These are phyloP conservation scores for Pseudoatta argentina DNA, from an alignment of 1,140 invertebrate genomes.

Conservation along the genomic window DNA sequence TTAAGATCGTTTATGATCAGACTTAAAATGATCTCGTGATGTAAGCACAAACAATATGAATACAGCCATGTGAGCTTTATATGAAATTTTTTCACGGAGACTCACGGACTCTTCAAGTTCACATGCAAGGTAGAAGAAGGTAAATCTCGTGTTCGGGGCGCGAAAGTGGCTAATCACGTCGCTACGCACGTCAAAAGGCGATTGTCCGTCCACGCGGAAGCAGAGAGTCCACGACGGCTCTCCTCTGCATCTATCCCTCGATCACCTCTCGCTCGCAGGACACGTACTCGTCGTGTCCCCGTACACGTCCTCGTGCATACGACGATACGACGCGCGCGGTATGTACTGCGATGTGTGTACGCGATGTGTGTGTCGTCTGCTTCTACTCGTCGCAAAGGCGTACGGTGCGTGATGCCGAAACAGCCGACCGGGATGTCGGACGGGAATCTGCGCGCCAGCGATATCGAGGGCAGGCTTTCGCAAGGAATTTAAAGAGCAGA, in stretches of 20 bases:
- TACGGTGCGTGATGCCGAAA: slow-evolving; percentile 69
- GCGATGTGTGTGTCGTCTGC: slow-evolving; percentile 12
- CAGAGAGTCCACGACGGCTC: slow-evolving; percentile 64
- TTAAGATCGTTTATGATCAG: background rate
- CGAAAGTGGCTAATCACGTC: slow-evolving; percentile 25
- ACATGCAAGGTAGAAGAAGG: background rate
- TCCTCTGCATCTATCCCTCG: slow-evolving; percentile 77
- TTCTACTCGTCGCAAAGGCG: background rate
- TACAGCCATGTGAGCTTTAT: background rate
- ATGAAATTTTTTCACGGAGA: background rate
- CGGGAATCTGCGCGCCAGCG: slow-evolving; percentile 60
- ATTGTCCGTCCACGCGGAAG: slow-evolving; percentile 78
- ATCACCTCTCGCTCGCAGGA: slow-evolving; percentile 76
- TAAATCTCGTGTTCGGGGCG: slow-evolving; percentile 27
- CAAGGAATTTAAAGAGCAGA: slow-evolving; percentile 51
- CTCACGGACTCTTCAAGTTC: background rate
- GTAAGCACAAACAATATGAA: background rate
- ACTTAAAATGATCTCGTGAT: background rate
- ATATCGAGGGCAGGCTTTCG: slow-evolving; percentile 50
- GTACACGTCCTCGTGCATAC: slow-evolving; percentile 76
- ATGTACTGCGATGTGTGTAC: slow-evolving; percentile 45
- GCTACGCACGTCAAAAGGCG: slow-evolving; percentile 70
- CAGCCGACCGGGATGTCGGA: slow-evolving; percentile 44
- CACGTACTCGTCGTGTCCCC: slow-evolving; percentile 80
- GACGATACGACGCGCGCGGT: slow-evolving; percentile 57